A percentile compares a stretch with the other conserved stretches of the same genome.
phyloP scores from a whole-genome alignment of 2,797 vertebrate species.

The Cetoscarus ocellatus region DNA sequence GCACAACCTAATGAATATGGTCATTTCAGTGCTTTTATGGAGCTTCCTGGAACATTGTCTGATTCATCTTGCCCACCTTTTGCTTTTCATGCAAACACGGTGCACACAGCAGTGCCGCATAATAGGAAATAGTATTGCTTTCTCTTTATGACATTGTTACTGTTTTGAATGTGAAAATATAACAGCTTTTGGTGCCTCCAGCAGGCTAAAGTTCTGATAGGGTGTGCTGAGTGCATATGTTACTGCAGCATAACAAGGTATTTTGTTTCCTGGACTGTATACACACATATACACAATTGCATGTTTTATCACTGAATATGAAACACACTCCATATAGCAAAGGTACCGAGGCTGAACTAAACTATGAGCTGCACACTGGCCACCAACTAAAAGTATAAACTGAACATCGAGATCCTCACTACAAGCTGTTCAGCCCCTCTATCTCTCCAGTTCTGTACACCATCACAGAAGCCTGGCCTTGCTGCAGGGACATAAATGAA shows the following conservation, averaged over 20 bases:
- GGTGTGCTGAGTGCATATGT: slow-evolving; percentile 22
- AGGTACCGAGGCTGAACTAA: slow-evolving; percentile 35
- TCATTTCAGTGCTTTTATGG: slow-evolving; percentile 66
- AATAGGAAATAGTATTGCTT: slow-evolving; percentile 51
- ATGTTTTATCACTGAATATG: slow-evolving; percentile 44
- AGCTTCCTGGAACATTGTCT: slow-evolving; percentile 57
- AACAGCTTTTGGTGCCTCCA: slow-evolving; percentile 30
- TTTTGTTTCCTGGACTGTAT: slow-evolving; percentile 18
- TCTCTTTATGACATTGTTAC: slow-evolving; percentile 59
- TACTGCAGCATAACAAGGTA: slow-evolving; percentile 29
- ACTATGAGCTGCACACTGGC: slow-evolving; percentile 22
- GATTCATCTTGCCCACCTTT: slow-evolving; percentile 59
- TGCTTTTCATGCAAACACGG: slow-evolving; percentile 50
- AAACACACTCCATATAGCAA: slow-evolving; percentile 39
- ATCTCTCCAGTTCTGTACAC: slow-evolving; percentile 2
- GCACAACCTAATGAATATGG: slow-evolving; percentile 61
- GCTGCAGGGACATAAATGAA: slow-evolving; percentile 33
- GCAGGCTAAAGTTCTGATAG: slow-evolving; percentile 35
- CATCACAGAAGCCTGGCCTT: slow-evolving; percentile 20
- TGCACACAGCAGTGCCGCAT: slow-evolving; percentile 36
- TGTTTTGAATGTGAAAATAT: slow-evolving; percentile 57
- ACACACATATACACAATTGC: slow-evolving; percentile 12
- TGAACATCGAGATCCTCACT: slow-evolving; percentile 13
- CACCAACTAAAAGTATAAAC: slow-evolving; percentile 39
- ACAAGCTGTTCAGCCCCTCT: neutral